Evolutionary conservation across 2,113 vertebrate species (phyloP), one percentile per base, ranked within the genome.

Genomic region (human): DNA sequence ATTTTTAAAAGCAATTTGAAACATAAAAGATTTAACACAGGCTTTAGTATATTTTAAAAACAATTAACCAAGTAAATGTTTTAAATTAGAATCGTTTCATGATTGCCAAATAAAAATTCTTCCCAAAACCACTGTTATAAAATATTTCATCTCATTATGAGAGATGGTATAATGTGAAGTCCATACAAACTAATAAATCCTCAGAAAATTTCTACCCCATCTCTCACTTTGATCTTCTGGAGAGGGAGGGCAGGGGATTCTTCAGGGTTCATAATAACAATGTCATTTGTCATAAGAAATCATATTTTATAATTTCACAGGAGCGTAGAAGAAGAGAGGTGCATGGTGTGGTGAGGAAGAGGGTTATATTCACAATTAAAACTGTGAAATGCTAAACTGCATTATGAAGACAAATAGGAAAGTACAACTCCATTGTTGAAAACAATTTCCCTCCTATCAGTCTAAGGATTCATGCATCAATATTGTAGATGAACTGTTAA

Each of bases 401-500:
- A 98, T 98, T 98, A 98, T 97, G 96, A 98, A 99, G 98, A 99
- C 97, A 98, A 98, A 99, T 97, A 98, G 97, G 93, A 98, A 99
- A 98, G 98, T 98, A 98, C 98, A 98, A 98, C 98, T 99, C 99
- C 98, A 99, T 98, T 98, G 98, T 98, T 98, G 98, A 98, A 98
- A 99, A 99, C 99, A 98, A 99, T 99, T 98, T 98, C 98, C 98
- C 98, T 98, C 97, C 98, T 98, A 98, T 99, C 98, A 98, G 97
- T 99, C 99, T 97, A 98, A 98, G 97, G 98, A 98, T 98, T 98
- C 97, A 87, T 48, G 96, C 98, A 98, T 99, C 99, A 98, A 99
- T 99, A 99, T 98, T 98, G 98, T 98, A 99, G 99, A 99, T 99
- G 99, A 99, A 99, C 99, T 98, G 99, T 99, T 99, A 99, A 99